These are phyloP conservation scores for Aptenodytes forsteri DNA, from an alignment of 2,113 vertebrate species.

Conservation along the genomic window DNA sequence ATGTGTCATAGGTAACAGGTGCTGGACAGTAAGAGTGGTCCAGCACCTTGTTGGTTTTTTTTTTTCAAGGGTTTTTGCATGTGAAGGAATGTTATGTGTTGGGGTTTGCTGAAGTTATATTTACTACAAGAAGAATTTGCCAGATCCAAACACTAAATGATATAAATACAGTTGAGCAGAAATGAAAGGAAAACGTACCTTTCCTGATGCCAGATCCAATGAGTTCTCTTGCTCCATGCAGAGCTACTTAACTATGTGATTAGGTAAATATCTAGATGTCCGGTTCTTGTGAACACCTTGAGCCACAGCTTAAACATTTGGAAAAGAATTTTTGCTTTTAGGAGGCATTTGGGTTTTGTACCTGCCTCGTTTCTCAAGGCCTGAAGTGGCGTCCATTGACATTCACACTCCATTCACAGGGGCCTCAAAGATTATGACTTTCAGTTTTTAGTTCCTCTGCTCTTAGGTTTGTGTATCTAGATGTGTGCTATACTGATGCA, in stretches of 20 bases:
- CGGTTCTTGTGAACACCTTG: neutral
- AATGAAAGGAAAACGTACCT: neutral
- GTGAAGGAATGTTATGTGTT: neutral
- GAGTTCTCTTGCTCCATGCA: neutral
- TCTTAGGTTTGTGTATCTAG: neutral
- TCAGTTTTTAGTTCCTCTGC: neutral
- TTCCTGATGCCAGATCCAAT: neutral
- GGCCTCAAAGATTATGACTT: no score
- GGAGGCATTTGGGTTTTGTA: neutral
- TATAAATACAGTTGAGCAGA: neutral
- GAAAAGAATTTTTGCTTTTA: neutral
- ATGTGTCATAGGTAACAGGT: rapidly evolving
- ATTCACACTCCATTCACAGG: neutral
- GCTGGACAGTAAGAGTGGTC: neutral
- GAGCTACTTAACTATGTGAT: neutral
- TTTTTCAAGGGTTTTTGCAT: neutral
- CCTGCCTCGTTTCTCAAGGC: neutral
- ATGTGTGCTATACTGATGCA: neutral
- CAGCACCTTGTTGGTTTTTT: neutral
- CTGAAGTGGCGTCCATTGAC: neutral
- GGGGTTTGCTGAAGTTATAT: neutral
- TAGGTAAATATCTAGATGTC: neutral
- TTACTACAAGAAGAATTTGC: neutral
- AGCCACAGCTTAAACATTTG: neutral
- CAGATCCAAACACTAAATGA: neutral